These are phyloP conservation scores for Clupea harengus DNA, from an alignment of 2,113 vertebrate species.

Conservation along the genomic window DNA sequence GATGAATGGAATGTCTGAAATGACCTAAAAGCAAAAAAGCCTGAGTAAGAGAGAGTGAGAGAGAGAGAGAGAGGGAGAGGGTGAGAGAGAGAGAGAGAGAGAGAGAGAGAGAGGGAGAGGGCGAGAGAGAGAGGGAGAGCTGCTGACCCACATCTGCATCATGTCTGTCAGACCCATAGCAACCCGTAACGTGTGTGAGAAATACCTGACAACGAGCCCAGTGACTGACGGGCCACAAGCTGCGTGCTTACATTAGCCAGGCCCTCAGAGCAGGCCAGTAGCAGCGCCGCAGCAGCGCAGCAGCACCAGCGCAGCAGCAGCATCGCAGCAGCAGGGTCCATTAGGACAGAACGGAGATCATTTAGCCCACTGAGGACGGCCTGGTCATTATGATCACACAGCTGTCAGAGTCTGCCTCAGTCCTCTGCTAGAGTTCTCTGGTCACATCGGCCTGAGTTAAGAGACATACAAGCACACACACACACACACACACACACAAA, in stretches of 20 bases:
- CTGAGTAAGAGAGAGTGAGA: neutral
- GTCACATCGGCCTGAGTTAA: slow-evolving; percentile 30
- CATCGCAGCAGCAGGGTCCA: slow-evolving; percentile 53
- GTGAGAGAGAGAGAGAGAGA: neutral
- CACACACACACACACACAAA: no score
- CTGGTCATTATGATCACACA: slow-evolving; percentile 56
- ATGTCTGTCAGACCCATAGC: slow-evolving; percentile 10
- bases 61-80: neutral
- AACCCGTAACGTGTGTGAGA: neutral
- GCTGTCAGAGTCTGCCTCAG: slow-evolving; percentile 45
- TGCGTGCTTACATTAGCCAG: slow-evolving; percentile 30
- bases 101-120: neutral
- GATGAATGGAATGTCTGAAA: neutral
- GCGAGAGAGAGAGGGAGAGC: neutral
- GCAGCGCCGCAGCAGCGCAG: slow-evolving; percentile 10
- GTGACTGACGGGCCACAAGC: neutral
- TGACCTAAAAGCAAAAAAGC: neutral
- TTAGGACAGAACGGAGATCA: slow-evolving; percentile 58
- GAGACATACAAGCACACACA: neutral
- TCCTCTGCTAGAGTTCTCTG: slow-evolving; percentile 46
- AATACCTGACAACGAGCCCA: slow-evolving; percentile 9
- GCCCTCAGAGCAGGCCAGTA: slow-evolving; percentile 13
- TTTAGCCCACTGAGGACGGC: slow-evolving; percentile 51
- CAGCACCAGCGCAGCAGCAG: neutral
- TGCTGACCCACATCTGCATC: neutral